Percentiles rank a stretch among this genome's conserved stretches.
Conservation (phyloP, 2,797 vertebrate species). For the Antennarius maculatus region DNA sequence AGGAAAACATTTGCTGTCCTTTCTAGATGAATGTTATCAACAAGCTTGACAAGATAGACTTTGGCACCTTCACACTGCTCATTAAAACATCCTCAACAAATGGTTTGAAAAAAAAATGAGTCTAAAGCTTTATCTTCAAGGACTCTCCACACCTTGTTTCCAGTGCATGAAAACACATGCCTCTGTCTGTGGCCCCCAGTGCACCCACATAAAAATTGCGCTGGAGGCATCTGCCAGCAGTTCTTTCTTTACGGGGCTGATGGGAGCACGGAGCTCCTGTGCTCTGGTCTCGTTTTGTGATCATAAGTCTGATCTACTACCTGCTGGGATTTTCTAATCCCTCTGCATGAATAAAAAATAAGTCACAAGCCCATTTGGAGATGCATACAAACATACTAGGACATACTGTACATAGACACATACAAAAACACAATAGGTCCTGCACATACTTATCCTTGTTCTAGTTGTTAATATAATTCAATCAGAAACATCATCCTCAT, state of each 20-base stretch:
- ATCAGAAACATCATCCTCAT: neutral
- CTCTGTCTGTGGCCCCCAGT: slow-evolving; percentile 45
- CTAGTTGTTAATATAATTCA: neutral
- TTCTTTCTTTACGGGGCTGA: slow-evolving; percentile 64
- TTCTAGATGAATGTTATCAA: slow-evolving; percentile 30
- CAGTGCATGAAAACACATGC: slow-evolving; percentile 63
- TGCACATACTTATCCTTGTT: neutral
- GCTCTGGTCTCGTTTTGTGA: slow-evolving; percentile 45
- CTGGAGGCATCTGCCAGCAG: slow-evolving; percentile 63
- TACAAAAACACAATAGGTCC: neutral
- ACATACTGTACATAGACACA: neutral
- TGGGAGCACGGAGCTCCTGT: slow-evolving; percentile 60
- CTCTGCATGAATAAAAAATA: slow-evolving; percentile 38
- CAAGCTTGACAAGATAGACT: slow-evolving; percentile 15
- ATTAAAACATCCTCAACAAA: slow-evolving; percentile 36
- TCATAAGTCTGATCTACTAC: slow-evolving; percentile 53
- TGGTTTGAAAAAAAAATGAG: slow-evolving; percentile 26
- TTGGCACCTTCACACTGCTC: slow-evolving; percentile 43
- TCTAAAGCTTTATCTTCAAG: slow-evolving; percentile 44
- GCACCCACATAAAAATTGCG: slow-evolving; percentile 39
- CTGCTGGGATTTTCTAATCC: slow-evolving; percentile 56
- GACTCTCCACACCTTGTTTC: slow-evolving; percentile 46
- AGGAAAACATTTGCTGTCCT: slow-evolving; percentile 6
- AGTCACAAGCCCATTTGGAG: slow-evolving; percentile 26
- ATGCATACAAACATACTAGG: slow-evolving; percentile 13